Evolutionary conservation across 2,888 invertebrate species (phyloP).

Genomic region (Cantharis flavilabris): DNA sequence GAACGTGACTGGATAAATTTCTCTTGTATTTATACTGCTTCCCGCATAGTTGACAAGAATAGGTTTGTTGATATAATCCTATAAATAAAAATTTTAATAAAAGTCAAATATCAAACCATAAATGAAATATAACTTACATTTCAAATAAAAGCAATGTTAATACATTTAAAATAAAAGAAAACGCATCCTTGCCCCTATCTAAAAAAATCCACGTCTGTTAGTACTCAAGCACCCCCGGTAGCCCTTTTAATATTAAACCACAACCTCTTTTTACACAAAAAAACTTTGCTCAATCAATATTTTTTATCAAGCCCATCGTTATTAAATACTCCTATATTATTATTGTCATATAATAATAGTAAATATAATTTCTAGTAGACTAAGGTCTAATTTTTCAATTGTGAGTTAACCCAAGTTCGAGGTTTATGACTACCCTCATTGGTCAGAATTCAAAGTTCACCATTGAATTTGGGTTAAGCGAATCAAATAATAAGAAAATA

Average conservation of each 20-base stretch:
- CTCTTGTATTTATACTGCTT: conserved; percentile 74
- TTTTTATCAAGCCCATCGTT: background rate
- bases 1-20: conserved; percentile 67
- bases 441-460: no score
- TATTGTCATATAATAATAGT: no score
- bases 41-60: conserved; percentile 54
- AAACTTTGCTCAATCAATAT: background rate
- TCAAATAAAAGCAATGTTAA: background rate
- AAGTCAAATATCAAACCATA: background rate
- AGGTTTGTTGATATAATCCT: background rate
- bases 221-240: background rate
- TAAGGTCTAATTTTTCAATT: no score
- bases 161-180: background rate
- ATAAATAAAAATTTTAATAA: conserved; percentile 12
- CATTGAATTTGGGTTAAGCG: no score
- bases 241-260: background rate
- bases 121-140: background rate
- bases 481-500: no score
- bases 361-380: no score
- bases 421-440: no score
- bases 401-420: no score
- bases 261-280: background rate
- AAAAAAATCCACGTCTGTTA: background rate
- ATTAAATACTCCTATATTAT: no score
- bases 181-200: background rate